These are phyloP conservation scores for Dyspetes luteomarginatus DNA, from an alignment of 2,888 invertebrate genomes.

Conservation along the genomic window DNA sequence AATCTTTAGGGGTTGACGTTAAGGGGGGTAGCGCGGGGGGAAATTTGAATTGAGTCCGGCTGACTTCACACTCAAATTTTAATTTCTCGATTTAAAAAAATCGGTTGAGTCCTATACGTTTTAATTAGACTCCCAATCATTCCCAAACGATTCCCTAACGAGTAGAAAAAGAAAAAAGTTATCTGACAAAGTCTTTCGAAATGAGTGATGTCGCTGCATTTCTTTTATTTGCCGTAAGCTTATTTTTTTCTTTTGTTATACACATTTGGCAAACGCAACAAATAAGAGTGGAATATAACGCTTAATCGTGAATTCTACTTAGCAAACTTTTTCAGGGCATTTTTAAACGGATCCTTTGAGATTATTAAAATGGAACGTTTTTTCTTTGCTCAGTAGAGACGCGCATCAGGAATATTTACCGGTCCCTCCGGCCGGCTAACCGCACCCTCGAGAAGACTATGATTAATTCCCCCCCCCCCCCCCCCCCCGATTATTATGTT, in stretches of 20 bases:
- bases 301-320: neutral
- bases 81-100: no score
- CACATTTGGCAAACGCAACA: neutral
- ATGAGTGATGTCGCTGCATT: neutral
- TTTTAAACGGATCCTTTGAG: neutral
- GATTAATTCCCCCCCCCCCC: neutral
- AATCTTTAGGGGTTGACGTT: no score
- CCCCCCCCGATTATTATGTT: neutral
- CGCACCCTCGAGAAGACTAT: neutral
- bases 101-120: no score
- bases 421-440: neutral
- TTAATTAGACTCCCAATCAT: no score
- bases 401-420: neutral
- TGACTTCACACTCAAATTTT: no score
- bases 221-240: neutral
- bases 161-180: no score
- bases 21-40: no score
- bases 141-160: no score
- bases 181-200: neutral
- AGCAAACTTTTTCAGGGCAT: slow-evolving; percentile 3
- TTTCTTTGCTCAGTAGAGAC: neutral
- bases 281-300: neutral
- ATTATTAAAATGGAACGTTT: neutral
- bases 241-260: neutral
- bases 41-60: no score